Conservation (phyloP, 2,113 vertebrate genomes). For the Anseranas semipalmata region DNA sequence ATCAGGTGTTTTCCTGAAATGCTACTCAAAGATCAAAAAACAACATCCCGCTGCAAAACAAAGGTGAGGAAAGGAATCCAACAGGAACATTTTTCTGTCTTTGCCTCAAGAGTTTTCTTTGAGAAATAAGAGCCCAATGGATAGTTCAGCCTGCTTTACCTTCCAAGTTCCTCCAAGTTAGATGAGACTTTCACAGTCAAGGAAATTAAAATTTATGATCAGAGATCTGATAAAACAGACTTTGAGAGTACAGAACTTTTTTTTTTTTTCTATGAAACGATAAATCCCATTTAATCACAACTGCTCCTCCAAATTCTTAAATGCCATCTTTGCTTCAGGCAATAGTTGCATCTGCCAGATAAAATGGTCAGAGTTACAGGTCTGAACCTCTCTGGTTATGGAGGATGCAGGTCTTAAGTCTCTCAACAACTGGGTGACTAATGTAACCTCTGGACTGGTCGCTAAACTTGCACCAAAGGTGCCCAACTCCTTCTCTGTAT, state of each 20-base stretch:
- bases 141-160: background rate
- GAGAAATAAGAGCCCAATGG: background rate
- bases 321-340: background rate
- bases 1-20: background rate
- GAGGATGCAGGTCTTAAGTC: background rate
- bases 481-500: background rate
- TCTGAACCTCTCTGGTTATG: background rate
- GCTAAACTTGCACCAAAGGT: background rate
- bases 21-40: background rate
- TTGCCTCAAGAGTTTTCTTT: background rate
- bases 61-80: constrained; percentile 4
- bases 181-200: background rate
- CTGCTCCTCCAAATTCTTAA: background rate
- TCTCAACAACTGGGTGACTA: background rate
- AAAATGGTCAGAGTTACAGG: background rate
- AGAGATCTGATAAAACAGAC: background rate
- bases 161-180: background rate
- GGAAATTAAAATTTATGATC: constrained; percentile 29
- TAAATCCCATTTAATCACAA: constrained; percentile 1
- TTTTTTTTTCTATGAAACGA: background rate
- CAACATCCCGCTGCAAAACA: background rate
- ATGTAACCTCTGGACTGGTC: background rate
- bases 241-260: background rate
- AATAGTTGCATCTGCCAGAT: background rate
- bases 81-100: constrained; percentile 1